Evolutionary conservation across 2,888 invertebrate species (phyloP).

Genomic region (Apodemia mormo): DNA sequence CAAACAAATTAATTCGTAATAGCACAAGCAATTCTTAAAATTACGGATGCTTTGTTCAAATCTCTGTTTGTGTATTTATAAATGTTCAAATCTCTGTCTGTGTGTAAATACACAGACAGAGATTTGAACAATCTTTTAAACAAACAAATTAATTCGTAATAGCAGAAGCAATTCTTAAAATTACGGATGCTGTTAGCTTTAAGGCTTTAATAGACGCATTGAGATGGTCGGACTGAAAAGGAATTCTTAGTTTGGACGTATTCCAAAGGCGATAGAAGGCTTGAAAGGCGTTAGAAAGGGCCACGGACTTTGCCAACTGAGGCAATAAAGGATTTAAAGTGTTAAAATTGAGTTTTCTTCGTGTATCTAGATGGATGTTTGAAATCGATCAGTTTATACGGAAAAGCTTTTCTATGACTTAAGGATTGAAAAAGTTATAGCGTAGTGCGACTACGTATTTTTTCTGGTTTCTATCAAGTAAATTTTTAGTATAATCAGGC

Average conservation of each 20-base stretch:
- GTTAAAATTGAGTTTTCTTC: constrained; percentile 16
- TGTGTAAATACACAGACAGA: not conserved
- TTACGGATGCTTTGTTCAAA: not conserved
- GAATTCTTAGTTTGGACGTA: constrained; percentile 27
- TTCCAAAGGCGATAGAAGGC: constrained; percentile 35
- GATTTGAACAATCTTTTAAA: not conserved
- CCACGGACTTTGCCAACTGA: constrained; percentile 21
- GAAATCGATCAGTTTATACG: constrained; percentile 8
- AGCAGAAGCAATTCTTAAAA: constrained; percentile 16
- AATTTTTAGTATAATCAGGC: too few relatives aligned
- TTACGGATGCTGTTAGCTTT: constrained; percentile 17
- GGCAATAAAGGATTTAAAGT: constrained; percentile 22
- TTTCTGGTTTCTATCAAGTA: not conserved
- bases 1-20: constrained; percentile 17
- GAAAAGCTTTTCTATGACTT: not conserved
- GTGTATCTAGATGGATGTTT: constrained; percentile 12
- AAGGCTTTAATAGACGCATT: constrained; percentile 22
- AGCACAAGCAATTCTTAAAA: constrained; percentile 15
- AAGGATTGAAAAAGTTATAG: not conserved
- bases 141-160: constrained; percentile 17
- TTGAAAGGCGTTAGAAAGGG: constrained; percentile 34
- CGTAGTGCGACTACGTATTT: not conserved
- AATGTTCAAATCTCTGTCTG: too few relatives aligned
- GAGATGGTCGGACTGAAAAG: constrained; percentile 32
- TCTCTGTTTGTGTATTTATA: too few relatives aligned